A percentile compares a stretch with the other conserved stretches of the same genome.
Evolutionary conservation across 1,140 invertebrate genomes (phyloP).

Genomic region (Ylistrum balloti): DNA sequence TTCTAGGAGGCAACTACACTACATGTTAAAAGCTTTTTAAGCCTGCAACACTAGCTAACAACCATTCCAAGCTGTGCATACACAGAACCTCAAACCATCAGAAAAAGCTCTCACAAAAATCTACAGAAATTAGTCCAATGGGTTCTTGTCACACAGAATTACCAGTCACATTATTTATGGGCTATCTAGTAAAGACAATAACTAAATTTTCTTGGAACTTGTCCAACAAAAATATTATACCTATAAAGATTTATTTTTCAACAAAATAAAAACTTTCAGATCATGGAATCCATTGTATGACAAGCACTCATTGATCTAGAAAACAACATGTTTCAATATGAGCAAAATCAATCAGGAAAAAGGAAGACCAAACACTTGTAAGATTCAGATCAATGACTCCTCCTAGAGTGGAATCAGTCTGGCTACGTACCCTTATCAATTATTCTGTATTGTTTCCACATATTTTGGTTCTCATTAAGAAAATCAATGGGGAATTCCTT

Average conservation of each 20-base stretch:
- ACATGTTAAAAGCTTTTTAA: not conserved
- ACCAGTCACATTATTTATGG: not conserved
- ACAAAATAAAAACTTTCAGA: not conserved
- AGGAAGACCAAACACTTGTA: not conserved
- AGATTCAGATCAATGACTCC: not conserved
- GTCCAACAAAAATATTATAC: not conserved
- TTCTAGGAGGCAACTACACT: not conserved
- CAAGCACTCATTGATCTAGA: not conserved
- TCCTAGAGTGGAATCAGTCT: not conserved
- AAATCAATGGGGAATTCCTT: too few species aligned
- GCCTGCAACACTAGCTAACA: not conserved
- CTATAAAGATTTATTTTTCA: not conserved
- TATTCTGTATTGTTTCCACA: not conserved
- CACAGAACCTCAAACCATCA: not conserved
- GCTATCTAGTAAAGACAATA: not conserved
- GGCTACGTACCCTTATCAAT: not conserved
- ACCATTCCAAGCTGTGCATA: not conserved
- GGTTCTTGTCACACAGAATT: not conserved
- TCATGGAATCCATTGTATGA: not conserved
- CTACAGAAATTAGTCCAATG: not conserved
- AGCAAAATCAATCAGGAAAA: not conserved
- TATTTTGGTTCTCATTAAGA: not conserved
- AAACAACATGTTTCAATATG: conserved; percentile 20
- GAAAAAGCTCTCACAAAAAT: not conserved
- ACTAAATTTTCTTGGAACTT: not conserved